Evolutionary conservation across 2,113 vertebrate species (phyloP).

Genomic region (Apeltes quadracus): DNA sequence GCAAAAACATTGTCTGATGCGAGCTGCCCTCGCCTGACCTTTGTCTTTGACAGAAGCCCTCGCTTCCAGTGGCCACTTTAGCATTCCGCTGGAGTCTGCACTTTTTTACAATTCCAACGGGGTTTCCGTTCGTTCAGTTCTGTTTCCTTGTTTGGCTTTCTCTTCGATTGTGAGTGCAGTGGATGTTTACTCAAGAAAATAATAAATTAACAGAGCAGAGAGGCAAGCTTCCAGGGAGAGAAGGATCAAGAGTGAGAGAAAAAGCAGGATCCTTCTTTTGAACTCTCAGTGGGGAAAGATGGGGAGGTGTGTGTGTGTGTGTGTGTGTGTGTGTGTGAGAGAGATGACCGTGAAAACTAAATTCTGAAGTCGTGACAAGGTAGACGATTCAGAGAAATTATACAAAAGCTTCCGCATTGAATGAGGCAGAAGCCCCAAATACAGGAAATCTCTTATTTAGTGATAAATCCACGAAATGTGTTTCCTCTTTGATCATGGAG

Average conservation of each 20-base stretch:
- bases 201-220: conserved; percentile 47
- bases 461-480: conserved; percentile 6
- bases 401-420: neutral
- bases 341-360: neutral
- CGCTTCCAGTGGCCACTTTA: conserved; percentile 2
- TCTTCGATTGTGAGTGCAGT: conserved; percentile 51
- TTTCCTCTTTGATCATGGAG: conserved; percentile 18
- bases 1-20: no score
- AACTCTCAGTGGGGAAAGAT: neutral
- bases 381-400: conserved; percentile 1
- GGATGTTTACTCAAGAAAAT: conserved; percentile 49
- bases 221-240: neutral
- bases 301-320: conserved; percentile 7
- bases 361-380: conserved; percentile 6
- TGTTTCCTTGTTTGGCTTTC: conserved; percentile 47
- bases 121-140: conserved; percentile 41
- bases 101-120: conserved; percentile 37
- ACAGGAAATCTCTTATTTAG: conserved; percentile 22
- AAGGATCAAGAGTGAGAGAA: neutral
- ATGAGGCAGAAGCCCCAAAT: conserved; percentile 20
- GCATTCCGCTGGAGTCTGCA: conserved; percentile 36
- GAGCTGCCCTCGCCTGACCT: conserved; percentile 6
- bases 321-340: neutral
- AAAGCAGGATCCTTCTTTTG: conserved; percentile 21
- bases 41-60: conserved; percentile 11